Base-by-base conservation (phyloP, 2,113 vertebrate genomes). In the Cyprinodon variegatus region DNA sequence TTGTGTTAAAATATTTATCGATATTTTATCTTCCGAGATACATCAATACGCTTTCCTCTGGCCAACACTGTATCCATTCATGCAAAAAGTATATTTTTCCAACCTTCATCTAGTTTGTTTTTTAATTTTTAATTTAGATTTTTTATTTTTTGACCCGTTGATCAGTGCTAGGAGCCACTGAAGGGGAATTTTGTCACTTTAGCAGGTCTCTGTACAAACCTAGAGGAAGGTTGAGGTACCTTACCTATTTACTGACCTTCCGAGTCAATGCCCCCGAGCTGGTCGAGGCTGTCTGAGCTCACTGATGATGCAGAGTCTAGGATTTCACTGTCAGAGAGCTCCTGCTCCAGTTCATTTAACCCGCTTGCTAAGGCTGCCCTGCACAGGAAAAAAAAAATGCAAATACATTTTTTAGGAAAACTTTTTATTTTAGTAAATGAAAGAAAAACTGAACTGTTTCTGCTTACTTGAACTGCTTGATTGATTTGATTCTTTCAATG, bases 241-340 rank as follows among this genome's bases (percentile, higher is more conserved):
- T 79, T 94, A 94, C 96, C 95, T 96, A 91, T 87, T 93, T 96
- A 97, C 96, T 97, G 96, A 98, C 97, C 96, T 97, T 97, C 96
- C 50, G 86, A 92, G 74, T 93, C 91, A 74, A 88, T 15, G 81
- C 90, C 92, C 13, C 80, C 86, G 0, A 88, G 39, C 12, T 88
- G 90, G 3, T 96, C 95, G 1, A 96, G 92, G 86, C 97, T 98
- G 73, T 99, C 96, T 0, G 94, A 94, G 94, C 97, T 97, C n/a
- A 93, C 93, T 0, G 95, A 97, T 0, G 96, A 96, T 72, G 94
- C 94, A 0, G 93, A 96, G 76, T 98, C 97, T 29, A 95, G 59
- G 8, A 95, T 97, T 22, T 99, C 97, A 60, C 95, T 94, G 0
- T 99, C 97, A 0, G 96, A 98, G 50, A 95, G 91, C 1, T 96